Percentiles rank a stretch among this genome's conserved stretches.
phyloP scores from a whole-genome alignment of 1,140 invertebrate species.

The Neodiprion lecontei region DNA sequence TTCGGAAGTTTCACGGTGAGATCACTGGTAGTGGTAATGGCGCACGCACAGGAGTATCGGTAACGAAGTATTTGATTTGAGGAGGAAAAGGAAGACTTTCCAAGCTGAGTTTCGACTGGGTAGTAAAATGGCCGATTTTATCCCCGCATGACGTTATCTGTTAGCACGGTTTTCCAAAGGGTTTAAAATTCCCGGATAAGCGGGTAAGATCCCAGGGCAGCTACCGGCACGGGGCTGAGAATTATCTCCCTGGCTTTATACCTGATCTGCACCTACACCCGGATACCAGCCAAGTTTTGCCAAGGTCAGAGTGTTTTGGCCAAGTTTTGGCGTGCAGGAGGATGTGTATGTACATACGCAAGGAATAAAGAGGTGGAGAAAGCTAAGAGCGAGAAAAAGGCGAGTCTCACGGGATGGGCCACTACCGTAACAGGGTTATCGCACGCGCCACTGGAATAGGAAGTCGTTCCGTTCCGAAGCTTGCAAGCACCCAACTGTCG shows the following conservation, averaged over 20 bases:
- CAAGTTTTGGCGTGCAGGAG: neutral
- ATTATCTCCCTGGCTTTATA: neutral
- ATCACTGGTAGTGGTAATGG: too few species aligned
- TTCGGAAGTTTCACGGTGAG: neutral
- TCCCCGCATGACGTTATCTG: neutral
- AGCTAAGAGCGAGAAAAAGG: neutral
- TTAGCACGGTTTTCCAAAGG: neutral
- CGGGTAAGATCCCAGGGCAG: neutral
- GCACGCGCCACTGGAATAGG: conserved; percentile 47
- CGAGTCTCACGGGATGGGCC: conserved; percentile 37
- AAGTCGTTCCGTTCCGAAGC: conserved; percentile 27
- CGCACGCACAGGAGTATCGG: neutral
- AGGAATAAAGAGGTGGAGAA: neutral
- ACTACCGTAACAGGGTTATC: conserved; percentile 53
- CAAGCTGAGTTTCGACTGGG: neutral
- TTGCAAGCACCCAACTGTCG: neutral
- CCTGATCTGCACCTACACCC: neutral
- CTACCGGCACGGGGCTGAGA: neutral
- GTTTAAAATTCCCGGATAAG: neutral
- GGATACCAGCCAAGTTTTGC: neutral
- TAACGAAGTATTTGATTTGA: neutral
- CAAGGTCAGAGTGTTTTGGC: neutral
- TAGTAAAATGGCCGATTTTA: neutral
- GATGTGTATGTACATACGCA: neutral
- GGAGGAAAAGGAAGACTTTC: neutral